Percentiles rank a stretch among this genome's conserved stretches.
These are phyloP conservation scores for Ceryle rudis DNA, from an alignment of 2,797 vertebrate species.

Conservation along the genomic window DNA sequence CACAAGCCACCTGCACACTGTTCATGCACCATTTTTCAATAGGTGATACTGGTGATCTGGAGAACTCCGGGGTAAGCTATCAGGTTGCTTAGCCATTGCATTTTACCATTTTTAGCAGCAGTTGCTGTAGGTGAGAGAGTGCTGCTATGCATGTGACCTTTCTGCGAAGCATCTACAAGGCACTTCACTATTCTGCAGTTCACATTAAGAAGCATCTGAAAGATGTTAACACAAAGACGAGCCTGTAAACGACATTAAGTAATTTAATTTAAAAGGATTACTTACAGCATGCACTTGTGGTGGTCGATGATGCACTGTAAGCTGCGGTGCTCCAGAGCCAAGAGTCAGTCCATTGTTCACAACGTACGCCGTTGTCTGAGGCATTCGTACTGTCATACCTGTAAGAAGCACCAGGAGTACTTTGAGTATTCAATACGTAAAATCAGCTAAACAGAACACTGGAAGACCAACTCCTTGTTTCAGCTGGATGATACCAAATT, in stretches of 20 bases:
- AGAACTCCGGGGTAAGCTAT: not conserved
- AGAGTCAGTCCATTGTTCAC: slow-evolving; percentile 82
- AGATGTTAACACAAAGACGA: not conserved
- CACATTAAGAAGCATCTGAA: not conserved
- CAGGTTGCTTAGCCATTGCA: not conserved
- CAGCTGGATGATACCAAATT: not conserved
- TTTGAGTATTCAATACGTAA: not conserved
- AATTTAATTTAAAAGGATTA: not conserved
- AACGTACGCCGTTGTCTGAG: slow-evolving; percentile 83
- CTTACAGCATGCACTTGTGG: slow-evolving; percentile 83
- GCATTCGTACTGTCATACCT: slow-evolving; percentile 87
- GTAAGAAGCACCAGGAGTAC: not conserved
- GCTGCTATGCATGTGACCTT: not conserved
- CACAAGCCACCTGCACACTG: not conserved
- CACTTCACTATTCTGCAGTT: not conserved
- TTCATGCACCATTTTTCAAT: not conserved
- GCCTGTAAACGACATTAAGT: not conserved
- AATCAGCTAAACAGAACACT: not conserved
- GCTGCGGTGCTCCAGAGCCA: slow-evolving; percentile 83
- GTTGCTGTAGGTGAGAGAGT: not conserved
- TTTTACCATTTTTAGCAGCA: not conserved
- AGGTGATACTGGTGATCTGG: not conserved
- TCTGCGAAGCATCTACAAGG: not conserved
- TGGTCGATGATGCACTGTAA: slow-evolving; percentile 91
- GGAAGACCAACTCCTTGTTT: not conserved